A percentile compares a stretch with the other conserved stretches of the same genome.
Evolutionary conservation across 1,140 invertebrate genomes (phyloP).

Genomic region (Lepidurus arcticus): DNA sequence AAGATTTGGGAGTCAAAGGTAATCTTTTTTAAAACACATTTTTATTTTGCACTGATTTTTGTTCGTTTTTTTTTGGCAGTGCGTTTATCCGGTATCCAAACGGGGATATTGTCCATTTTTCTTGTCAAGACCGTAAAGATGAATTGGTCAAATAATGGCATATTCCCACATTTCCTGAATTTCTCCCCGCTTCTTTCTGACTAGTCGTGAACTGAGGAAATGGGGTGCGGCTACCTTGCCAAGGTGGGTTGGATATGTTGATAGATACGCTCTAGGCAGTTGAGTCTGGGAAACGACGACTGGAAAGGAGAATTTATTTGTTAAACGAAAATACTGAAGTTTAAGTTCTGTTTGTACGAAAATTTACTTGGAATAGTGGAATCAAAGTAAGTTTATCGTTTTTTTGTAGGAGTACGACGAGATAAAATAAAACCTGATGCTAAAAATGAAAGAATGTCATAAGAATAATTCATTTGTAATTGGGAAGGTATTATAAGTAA

Average conservation of each 20-base stretch:
- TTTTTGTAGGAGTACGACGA: slow-evolving; percentile 25
- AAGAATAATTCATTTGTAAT: neutral
- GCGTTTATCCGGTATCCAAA: slow-evolving; percentile 87
- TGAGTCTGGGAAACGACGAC: slow-evolving; percentile 30
- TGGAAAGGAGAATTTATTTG: neutral
- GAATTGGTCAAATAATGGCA: neutral
- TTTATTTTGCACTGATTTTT: slow-evolving; percentile 17
- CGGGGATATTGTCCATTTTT: slow-evolving; percentile 87
- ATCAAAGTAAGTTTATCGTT: slow-evolving; percentile 26
- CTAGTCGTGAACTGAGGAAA: slow-evolving; percentile 10
- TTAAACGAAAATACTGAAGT: neutral
- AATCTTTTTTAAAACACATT: neutral
- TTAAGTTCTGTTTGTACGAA: neutral
- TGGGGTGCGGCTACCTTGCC: neutral
- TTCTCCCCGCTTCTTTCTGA: slow-evolving; percentile 6
- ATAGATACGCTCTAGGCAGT: slow-evolving; percentile 31
- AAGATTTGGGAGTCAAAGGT: slow-evolving; percentile 82
- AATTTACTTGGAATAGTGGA: slow-evolving; percentile 32
- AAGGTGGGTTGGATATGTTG: slow-evolving; percentile 22
- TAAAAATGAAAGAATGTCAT: neutral
- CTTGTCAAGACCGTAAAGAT: slow-evolving; percentile 53
- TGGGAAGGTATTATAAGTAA: neutral
- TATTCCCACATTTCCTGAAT: slow-evolving; percentile 28
- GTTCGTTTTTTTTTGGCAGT: slow-evolving; percentile 53
- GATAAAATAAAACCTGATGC: slow-evolving; percentile 33